A percentile compares a stretch with the other conserved stretches of the same genome.
Evolutionary conservation across 1,140 invertebrate genomes (phyloP).

Genomic region (Microvelia longipes): DNA sequence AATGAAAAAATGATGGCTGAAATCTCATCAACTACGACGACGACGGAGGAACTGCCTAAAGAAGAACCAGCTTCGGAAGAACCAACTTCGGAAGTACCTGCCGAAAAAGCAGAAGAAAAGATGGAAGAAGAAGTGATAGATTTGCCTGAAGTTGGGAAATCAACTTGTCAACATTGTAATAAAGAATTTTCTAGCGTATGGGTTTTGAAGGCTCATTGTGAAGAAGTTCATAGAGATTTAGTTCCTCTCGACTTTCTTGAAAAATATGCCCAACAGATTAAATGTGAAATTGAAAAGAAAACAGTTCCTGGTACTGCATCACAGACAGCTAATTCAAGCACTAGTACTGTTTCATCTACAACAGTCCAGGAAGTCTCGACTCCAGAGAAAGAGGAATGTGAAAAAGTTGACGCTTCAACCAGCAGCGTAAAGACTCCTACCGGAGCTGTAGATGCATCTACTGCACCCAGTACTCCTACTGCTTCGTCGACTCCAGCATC

Average conservation of each 20-base stretch:
- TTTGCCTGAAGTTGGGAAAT: slow-evolving; percentile 55
- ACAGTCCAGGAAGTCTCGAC: slow-evolving; percentile 23
- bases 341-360: slow-evolving; percentile 14
- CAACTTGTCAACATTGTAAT: slow-evolving; percentile 73
- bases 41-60: slow-evolving; percentile 19
- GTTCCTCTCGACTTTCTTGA: slow-evolving; percentile 78
- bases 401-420: slow-evolving; percentile 31
- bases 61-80: slow-evolving; percentile 26
- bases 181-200: slow-evolving; percentile 91
- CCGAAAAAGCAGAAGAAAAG: slow-evolving; percentile 36
- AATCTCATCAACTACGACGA: slow-evolving; percentile 26
- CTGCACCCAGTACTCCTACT: slow-evolving; percentile 42
- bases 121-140: slow-evolving; percentile 39
- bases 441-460: slow-evolving; percentile 30
- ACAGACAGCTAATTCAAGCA: slow-evolving; percentile 38
- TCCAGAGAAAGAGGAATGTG: slow-evolving; percentile 39
- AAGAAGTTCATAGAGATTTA: slow-evolving; percentile 83
- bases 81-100: slow-evolving; percentile 30
- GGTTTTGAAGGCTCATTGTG: slow-evolving; percentile 87
- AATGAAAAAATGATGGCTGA: slow-evolving; percentile 25
- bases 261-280: slow-evolving; percentile 79
- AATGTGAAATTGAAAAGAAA: slow-evolving; percentile 70
- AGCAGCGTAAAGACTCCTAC: slow-evolving; percentile 31
- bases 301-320: slow-evolving; percentile 48
- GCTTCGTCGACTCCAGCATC: slow-evolving; percentile 42